These are phyloP conservation scores for Conus betulinus DNA, from an alignment of 1,140 invertebrate genomes.

Conservation along the genomic window DNA sequence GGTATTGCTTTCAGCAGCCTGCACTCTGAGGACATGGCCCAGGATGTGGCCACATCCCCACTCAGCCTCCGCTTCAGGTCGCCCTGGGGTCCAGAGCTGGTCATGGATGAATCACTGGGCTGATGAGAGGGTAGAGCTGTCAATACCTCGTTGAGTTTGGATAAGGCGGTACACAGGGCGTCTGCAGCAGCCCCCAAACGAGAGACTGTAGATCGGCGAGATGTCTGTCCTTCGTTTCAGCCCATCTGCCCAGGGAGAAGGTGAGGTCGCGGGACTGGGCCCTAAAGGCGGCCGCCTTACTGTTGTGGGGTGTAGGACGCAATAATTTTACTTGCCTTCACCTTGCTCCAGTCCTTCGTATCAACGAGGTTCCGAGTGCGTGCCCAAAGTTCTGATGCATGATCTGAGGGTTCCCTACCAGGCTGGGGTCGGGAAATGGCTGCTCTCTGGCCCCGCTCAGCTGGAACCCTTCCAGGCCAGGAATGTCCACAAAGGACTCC, in stretches of 20 bases:
- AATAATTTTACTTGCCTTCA: background rate
- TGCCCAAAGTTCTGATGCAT: background rate
- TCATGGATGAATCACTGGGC: background rate
- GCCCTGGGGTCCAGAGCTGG: background rate
- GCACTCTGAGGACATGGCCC: background rate
- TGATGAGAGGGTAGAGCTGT: background rate
- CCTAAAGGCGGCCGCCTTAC: background rate
- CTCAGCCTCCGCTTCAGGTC: background rate
- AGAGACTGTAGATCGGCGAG: background rate
- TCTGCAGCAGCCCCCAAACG: background rate
- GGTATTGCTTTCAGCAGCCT: background rate
- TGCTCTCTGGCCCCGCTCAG: too few species aligned
- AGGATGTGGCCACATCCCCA: background rate
- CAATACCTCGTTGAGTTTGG: background rate
- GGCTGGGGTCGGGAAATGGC: too few species aligned
- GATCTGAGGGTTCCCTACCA: too few species aligned
- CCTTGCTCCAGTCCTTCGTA: background rate
- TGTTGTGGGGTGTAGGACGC: background rate
- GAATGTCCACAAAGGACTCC: too few species aligned
- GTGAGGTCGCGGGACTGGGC: background rate
- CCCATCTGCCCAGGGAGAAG: background rate
- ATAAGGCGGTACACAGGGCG: background rate
- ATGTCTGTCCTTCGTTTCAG: background rate
- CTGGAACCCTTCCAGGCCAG: too few species aligned
- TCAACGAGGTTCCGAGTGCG: background rate